Base-by-base conservation (phyloP, 2,888 invertebrate genomes). In the Octodonta nipae region DNA sequence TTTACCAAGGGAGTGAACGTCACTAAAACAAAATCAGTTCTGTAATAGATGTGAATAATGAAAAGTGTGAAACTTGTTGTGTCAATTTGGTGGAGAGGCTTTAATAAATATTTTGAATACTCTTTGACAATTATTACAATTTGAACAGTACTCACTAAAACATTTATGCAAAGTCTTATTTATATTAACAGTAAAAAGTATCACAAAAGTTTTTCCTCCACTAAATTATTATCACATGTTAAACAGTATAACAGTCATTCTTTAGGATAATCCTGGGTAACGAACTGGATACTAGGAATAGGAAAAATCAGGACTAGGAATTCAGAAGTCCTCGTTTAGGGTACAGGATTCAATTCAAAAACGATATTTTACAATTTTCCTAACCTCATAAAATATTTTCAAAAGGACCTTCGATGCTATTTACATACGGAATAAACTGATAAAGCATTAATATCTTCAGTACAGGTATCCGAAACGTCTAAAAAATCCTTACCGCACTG, bases 301-400 rank as follows among this genome's bases (percentile, higher is more conserved):
- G 45, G 43, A 45, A 41, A 13, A 27, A 20, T 17, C 32, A 38
- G 51, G 52, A 50, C 47, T 45, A 56, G 54, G 55, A 52, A 49
- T 20, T 48, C 60, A 60, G 60, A 60, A 60, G 60, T 58, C 60
- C 59, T 59, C 60, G 49, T 43, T 24, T 49, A 52, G 54, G 54
- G 54, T 49, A 41, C 42, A 47, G 46, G 49, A 45, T 45, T 42
- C 40, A 37, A 33, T 43, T 37, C 43, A 33, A 26, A 22, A 14
- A 22, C 25, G 24, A 15, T 28, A 7, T 37, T 27, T 36, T 34
- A 31, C 28, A 26, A 37, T 28, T 34, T n/a, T n/a, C n/a, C 30
- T 43, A 40, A 28, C 34, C 34, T 28, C 22, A 36, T 17, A 32
- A 36, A 37, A 40, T 46, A 42, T 46, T 40, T 44, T 43, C 46